These are phyloP conservation scores for Drosophila sulfurigaster DNA, from an alignment of 1,140 invertebrate genomes.

Conservation along the genomic window DNA sequence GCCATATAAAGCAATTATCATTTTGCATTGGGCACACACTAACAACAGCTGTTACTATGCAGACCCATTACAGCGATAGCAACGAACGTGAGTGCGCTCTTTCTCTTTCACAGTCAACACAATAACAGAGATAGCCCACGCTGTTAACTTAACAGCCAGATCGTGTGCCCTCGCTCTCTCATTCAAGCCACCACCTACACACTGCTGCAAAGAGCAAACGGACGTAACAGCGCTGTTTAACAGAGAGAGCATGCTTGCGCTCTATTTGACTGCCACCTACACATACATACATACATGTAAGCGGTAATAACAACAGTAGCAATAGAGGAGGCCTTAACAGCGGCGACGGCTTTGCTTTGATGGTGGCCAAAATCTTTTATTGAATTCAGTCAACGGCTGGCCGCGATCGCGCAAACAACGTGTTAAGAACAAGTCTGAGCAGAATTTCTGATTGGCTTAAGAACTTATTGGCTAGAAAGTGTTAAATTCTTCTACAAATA, in stretches of 20 bases:
- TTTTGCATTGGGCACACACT: constrained; percentile 14
- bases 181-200: not conserved
- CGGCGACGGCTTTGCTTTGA: constrained; percentile 59
- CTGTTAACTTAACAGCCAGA: constrained; percentile 6
- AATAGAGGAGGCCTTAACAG: constrained; percentile 27
- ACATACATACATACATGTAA: not conserved
- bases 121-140: constrained; percentile 2
- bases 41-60: constrained; percentile 9
- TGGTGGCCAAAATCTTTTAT: constrained; percentile 63
- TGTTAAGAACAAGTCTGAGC: constrained; percentile 11
- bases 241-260: constrained; percentile 14
- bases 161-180: not conserved
- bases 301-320: constrained; percentile 27
- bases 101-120: not conserved
- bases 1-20: constrained; percentile 41
- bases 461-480: constrained; percentile 42
- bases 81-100: not conserved
- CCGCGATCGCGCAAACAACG: constrained; percentile 70
- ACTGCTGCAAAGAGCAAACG: not conserved
- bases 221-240: constrained; percentile 9
- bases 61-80: not conserved
- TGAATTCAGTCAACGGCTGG: constrained; percentile 66
- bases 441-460: constrained; percentile 24
- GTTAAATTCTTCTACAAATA: constrained; percentile 18
- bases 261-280: constrained; percentile 18